Evolutionary conservation across 2,888 invertebrate genomes (phyloP).

Genomic region (Hydriomena furcata): DNA sequence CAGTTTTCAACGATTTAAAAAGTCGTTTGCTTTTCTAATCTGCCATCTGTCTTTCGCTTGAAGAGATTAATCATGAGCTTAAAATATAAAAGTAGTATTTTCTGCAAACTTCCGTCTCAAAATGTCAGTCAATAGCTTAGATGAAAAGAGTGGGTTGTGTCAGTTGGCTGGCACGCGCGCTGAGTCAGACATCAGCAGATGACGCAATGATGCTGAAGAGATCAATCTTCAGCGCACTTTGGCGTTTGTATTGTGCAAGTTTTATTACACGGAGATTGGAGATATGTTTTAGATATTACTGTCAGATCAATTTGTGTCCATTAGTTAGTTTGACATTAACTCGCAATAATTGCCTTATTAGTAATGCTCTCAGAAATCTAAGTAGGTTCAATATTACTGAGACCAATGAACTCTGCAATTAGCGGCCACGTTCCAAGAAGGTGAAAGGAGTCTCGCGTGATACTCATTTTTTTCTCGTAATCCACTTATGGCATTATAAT

Average conservation of each 20-base stretch:
- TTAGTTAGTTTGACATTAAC: conserved; percentile 11
- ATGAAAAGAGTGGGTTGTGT: conserved; percentile 27
- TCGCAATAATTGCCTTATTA: conserved; percentile 7
- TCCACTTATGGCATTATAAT: conserved; percentile 63
- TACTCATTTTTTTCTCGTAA: conserved; percentile 56
- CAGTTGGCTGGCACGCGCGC: conserved; percentile 16
- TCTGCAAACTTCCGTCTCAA: conserved; percentile 44
- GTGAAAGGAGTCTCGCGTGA: conserved; percentile 64
- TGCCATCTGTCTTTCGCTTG: conserved; percentile 31
- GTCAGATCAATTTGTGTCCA: conserved; percentile 24
- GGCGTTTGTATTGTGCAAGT: conserved; percentile 16
- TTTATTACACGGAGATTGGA: neutral
- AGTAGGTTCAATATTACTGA: conserved; percentile 51
- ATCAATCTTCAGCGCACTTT: conserved; percentile 24
- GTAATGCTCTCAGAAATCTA: conserved; percentile 22
- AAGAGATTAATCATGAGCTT: conserved; percentile 43
- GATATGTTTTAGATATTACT: conserved; percentile 19
- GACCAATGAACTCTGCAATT: conserved; percentile 64
- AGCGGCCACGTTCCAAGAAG: conserved; percentile 61
- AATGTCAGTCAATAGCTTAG: conserved; percentile 14
- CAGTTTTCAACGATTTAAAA: conserved; percentile 30
- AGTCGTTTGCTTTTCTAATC: conserved; percentile 35
- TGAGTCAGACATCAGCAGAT: conserved; percentile 29
- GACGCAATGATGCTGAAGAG: conserved; percentile 30
- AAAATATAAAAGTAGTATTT: conserved; percentile 35